Conservation (phyloP, 2,797 vertebrate genomes). For the Spea hammondii region DNA sequence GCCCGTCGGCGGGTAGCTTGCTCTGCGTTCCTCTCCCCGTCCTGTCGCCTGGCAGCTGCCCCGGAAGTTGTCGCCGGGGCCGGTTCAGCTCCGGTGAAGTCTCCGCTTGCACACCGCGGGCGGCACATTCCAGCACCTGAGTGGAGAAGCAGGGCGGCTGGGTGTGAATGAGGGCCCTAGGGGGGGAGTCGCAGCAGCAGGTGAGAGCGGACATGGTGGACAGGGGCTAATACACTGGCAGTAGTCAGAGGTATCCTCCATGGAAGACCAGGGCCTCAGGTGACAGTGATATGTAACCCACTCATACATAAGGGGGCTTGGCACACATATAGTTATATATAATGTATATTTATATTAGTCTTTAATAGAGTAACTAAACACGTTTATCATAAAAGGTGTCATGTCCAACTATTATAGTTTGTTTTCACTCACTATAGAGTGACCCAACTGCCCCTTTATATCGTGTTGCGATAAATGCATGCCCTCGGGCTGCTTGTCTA, state of each 20-base stretch:
- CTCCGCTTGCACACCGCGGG: background rate
- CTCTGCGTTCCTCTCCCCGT: conserved; percentile 59
- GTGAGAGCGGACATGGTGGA: background rate
- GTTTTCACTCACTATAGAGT: no score
- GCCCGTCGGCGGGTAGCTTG: conserved; percentile 23
- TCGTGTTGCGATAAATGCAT: no score
- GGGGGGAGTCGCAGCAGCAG: conserved; percentile 4
- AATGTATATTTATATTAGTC: no score
- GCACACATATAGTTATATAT: no score
- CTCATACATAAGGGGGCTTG: no score
- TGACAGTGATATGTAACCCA: background rate
- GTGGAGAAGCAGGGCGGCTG: background rate
- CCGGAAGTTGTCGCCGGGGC: conserved; percentile 70
- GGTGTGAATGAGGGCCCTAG: conserved; percentile 18
- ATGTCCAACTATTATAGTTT: no score
- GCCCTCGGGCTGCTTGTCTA: no score
- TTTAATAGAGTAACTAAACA: no score
- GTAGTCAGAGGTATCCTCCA: background rate
- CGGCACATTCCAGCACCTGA: background rate
- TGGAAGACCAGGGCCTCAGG: background rate
- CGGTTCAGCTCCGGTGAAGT: conserved; percentile 51
- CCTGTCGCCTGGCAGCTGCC: conserved; percentile 68
- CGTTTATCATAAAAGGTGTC: no score
- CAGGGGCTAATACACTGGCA: background rate
- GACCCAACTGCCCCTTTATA: no score